Conservation (phyloP, 2,113 vertebrate species). For the Pollachius pollachius region DNA sequence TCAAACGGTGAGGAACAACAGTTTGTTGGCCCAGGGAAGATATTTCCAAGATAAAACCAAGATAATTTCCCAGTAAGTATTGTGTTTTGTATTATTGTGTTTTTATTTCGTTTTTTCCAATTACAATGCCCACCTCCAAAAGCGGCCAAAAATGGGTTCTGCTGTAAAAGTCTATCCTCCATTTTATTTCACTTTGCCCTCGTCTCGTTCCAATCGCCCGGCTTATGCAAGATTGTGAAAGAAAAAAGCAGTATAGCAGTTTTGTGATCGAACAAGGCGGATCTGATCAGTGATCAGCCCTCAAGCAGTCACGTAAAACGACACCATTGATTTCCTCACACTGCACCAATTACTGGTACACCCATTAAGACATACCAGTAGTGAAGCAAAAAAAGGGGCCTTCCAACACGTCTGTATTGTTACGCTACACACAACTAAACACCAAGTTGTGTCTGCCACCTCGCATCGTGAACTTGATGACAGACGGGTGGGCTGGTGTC, state of each 20-base stretch:
- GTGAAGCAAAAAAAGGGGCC: slow-evolving; percentile 4
- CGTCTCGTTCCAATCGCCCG: slow-evolving; percentile 3
- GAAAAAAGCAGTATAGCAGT: background rate
- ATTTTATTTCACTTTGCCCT: slow-evolving; percentile 25
- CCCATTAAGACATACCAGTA: slow-evolving; percentile 3
- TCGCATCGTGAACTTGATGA: slow-evolving; percentile 1
- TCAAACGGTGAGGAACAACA: slow-evolving; percentile 22
- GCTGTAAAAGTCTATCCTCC: slow-evolving; percentile 7
- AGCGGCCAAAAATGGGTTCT: slow-evolving; percentile 19
- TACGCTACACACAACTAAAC: too few relatives aligned
- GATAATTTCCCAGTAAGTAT: slow-evolving; percentile 50
- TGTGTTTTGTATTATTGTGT: slow-evolving; percentile 13
- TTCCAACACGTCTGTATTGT: background rate
- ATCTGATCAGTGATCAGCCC: slow-evolving; percentile 42
- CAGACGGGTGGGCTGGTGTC: background rate
- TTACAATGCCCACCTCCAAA: slow-evolving; percentile 9
- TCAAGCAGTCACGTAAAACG: slow-evolving; percentile 49
- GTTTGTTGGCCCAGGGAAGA: slow-evolving; percentile 25
- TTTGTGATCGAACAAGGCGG: slow-evolving; percentile 35
- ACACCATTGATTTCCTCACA: slow-evolving; percentile 53
- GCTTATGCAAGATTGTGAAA: background rate
- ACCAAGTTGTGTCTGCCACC: too few relatives aligned
- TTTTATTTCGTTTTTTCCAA: slow-evolving; percentile 17
- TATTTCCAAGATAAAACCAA: slow-evolving; percentile 35
- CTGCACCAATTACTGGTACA: slow-evolving; percentile 40